phyloP scores from a whole-genome alignment of 2,113 vertebrate genomes.

The Phalacrocorax brasilianus region DNA sequence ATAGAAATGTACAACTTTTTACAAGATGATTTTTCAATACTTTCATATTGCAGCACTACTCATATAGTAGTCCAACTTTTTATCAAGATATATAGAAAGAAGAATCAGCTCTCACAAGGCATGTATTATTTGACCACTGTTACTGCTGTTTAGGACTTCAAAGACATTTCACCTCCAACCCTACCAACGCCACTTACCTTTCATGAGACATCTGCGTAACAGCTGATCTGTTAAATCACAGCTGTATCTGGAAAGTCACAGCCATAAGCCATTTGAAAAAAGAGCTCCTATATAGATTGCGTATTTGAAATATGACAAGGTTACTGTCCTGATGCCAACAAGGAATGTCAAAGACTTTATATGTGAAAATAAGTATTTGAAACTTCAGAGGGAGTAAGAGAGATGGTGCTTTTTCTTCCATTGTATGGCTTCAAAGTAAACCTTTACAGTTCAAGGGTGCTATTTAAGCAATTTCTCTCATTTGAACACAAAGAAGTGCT shows the following conservation, averaged over 20 bases:
- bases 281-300: background rate
- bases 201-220: background rate
- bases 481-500: background rate
- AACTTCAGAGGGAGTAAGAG: background rate
- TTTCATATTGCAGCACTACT: background rate
- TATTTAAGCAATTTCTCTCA: constrained; percentile 27
- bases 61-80: background rate
- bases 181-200: background rate
- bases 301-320: constrained; percentile 8
- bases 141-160: constrained; percentile 5
- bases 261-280: background rate
- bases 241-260: constrained; percentile 7
- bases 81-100: background rate
- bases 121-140: background rate
- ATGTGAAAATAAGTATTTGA: constrained; percentile 8
- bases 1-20: background rate
- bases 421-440: constrained; percentile 18
- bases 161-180: constrained; percentile 40
- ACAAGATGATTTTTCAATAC: background rate
- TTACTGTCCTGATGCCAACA: background rate
- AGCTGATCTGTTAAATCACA: constrained; percentile 31
- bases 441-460: constrained; percentile 26
- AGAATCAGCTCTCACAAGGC: background rate
- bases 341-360: background rate
- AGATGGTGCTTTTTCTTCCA: background rate